Conservation (phyloP, 2,797 vertebrate genomes). For the Chrysocyon brachyurus region DNA sequence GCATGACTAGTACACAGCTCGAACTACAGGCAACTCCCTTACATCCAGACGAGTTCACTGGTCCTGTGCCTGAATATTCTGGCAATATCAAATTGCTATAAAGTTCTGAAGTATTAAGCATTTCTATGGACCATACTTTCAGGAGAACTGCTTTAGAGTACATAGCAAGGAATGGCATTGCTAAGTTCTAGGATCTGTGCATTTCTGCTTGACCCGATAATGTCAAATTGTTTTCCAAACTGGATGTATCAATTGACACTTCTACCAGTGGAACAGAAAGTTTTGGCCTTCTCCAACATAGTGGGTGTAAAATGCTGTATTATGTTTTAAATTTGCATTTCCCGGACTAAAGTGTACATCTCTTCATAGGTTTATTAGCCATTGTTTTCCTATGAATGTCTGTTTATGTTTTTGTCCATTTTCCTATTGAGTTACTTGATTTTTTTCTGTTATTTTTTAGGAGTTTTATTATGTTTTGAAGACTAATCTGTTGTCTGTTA, state of each 20-base stretch:
- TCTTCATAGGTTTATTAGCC: not conserved
- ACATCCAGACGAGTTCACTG: not conserved
- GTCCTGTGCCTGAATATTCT: not conserved
- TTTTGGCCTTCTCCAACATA: not conserved
- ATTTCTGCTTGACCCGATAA: not conserved
- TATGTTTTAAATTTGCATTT: constrained; percentile 36
- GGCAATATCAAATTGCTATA: not conserved
- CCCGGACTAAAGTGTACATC: not conserved
- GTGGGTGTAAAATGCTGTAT: not conserved
- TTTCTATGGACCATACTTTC: not conserved
- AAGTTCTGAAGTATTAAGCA: not conserved
- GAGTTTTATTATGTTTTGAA: constrained; percentile 41
- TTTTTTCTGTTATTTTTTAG: constrained; percentile 8
- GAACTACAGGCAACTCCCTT: not conserved
- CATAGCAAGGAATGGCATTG: not conserved
- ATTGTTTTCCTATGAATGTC: constrained; percentile 8
- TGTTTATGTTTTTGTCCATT: not conserved
- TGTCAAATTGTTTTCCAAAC: not conserved
- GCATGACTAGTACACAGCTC: not conserved
- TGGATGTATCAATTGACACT: not conserved
- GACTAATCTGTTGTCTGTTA: not conserved
- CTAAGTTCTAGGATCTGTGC: not conserved
- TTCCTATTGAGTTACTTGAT: too few species aligned
- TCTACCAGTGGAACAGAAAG: not conserved
- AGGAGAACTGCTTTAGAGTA: not conserved